A percentile compares a stretch with the other conserved stretches of the same genome.
phyloP scores from a whole-genome alignment of 2,113 vertebrate species.

The Barnardius zonarius region DNA sequence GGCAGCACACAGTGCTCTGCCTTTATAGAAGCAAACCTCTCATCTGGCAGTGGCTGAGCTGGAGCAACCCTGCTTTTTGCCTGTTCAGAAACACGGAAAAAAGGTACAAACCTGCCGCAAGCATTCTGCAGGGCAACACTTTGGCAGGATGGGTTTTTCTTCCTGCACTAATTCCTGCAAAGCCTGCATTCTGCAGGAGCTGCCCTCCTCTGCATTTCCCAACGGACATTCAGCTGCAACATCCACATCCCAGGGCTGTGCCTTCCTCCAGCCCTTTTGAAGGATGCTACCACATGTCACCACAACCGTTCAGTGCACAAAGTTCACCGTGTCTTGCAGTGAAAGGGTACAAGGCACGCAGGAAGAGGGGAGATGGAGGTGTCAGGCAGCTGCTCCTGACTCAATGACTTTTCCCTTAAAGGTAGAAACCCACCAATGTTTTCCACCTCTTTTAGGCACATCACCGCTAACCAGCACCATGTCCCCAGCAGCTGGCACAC shows the following conservation, averaged over 20 bases:
- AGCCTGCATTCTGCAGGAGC: background rate
- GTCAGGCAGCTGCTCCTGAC: background rate
- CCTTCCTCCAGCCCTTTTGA: background rate
- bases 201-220: background rate
- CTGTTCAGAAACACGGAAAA: background rate
- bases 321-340: background rate
- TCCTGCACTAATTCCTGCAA: background rate
- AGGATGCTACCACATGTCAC: background rate
- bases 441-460: background rate
- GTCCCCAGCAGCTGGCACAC: background rate
- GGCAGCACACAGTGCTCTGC: background rate
- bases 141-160: background rate
- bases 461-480: background rate
- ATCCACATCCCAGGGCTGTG: rapidly evolving
- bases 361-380: background rate
- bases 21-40: background rate
- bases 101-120: background rate
- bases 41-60: background rate
- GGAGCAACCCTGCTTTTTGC: background rate
- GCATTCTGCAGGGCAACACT: background rate
- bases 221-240: rapidly evolving
- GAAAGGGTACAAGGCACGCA: background rate
- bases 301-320: rapidly evolving
- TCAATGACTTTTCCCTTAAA: background rate
- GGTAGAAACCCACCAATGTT: background rate